A percentile compares a stretch with the other conserved stretches of the same genome.
Evolutionary conservation across 2,888 invertebrate genomes (phyloP).

Genomic region (Ichneumoninae sp.): DNA sequence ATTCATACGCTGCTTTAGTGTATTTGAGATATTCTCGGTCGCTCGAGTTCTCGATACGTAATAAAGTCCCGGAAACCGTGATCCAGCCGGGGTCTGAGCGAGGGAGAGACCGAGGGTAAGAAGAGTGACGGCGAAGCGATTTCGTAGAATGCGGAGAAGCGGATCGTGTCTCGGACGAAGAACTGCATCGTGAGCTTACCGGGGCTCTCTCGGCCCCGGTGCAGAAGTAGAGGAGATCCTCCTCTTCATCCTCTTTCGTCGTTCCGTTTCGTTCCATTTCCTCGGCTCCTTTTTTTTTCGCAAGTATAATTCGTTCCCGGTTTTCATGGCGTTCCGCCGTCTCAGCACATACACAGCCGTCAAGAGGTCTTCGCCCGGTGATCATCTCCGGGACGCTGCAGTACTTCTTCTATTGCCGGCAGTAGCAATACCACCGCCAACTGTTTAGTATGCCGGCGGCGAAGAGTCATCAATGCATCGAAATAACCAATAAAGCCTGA

Average conservation of each 20-base stretch:
- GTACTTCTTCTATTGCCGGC: conserved; percentile 8
- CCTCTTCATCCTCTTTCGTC: neutral
- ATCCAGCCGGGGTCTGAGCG: conserved; percentile 5
- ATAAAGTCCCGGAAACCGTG: conserved; percentile 27
- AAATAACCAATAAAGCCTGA: conserved; percentile 74
- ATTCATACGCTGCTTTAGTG: neutral
- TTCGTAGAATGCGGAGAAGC: conserved; percentile 9
- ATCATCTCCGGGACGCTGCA: conserved; percentile 40
- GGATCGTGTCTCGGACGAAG: conserved; percentile 48
- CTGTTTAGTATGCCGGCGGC: conserved; percentile 70
- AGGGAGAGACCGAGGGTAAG: neutral
- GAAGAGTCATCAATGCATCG: conserved; percentile 73
- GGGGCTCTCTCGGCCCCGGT: neutral
- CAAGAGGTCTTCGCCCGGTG: conserved; percentile 35
- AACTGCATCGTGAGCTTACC: conserved; percentile 39
- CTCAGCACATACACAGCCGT: conserved; percentile 57
- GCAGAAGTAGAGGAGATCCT: conserved; percentile 4
- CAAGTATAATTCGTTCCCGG: conserved; percentile 57
- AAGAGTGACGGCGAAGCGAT: conserved; percentile 36
- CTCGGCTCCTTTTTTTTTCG: conserved; percentile 10
- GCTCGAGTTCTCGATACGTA: conserved; percentile 26
- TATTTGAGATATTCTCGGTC: conserved; percentile 5
- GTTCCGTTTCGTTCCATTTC: neutral
- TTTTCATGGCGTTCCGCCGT: conserved; percentile 52
- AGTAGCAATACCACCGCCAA: conserved; percentile 31